Evolutionary conservation across 2,797 vertebrate genomes (phyloP).

Genomic region (Pipistrellus pipistrellus): DNA sequence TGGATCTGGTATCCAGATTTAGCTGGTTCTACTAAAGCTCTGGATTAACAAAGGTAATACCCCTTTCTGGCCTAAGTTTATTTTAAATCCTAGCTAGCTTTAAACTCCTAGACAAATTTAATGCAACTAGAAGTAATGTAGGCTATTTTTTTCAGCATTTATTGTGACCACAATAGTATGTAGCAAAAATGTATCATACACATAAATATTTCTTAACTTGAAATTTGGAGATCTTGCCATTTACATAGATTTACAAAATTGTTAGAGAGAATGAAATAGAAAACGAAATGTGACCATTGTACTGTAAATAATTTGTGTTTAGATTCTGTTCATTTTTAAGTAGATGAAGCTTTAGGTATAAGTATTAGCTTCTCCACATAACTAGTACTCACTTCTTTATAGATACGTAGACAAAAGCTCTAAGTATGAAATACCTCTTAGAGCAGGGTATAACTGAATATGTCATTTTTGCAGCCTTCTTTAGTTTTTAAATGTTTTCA

Average conservation of each 20-base stretch:
- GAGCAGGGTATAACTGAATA: background rate
- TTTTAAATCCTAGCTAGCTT: slow-evolving; percentile 7
- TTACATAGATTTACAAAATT: slow-evolving; percentile 39
- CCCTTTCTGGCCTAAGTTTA: background rate
- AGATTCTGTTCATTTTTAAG: slow-evolving; percentile 38
- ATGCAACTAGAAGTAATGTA: background rate
- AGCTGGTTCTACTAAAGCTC: background rate
- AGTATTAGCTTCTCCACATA: background rate
- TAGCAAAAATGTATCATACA: background rate
- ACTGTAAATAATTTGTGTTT: background rate
- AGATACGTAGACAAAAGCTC: background rate
- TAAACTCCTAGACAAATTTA: background rate
- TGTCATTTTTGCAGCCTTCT: background rate
- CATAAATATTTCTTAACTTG: slow-evolving; percentile 3
- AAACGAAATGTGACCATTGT: background rate
- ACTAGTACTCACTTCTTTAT: background rate
- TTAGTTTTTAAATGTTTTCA: slow-evolving; percentile 44
- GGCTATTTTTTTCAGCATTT: slow-evolving; percentile 50
- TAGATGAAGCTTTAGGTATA: slow-evolving; percentile 6
- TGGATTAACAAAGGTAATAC: background rate
- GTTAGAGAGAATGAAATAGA: slow-evolving; percentile 34
- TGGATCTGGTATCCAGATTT: background rate
- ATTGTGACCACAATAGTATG: background rate
- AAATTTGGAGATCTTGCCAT: slow-evolving; percentile 37
- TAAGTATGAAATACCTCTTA: slow-evolving; percentile 23